Percentiles rank a stretch among this genome's conserved stretches.
Conservation (phyloP, 2,797 vertebrate species). For the Notolepis coatsorum region DNA sequence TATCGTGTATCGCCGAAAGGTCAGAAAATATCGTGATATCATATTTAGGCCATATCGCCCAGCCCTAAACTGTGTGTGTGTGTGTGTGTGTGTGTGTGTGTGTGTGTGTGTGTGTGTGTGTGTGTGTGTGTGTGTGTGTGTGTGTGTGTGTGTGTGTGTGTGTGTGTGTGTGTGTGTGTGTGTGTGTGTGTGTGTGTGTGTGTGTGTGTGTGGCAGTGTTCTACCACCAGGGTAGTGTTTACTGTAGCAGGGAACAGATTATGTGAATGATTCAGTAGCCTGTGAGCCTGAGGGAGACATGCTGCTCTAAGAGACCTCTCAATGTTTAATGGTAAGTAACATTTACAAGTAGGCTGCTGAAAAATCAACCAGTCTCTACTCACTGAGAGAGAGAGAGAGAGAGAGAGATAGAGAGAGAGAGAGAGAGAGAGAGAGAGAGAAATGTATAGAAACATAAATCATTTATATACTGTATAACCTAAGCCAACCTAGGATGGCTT, state of each 20-base stretch:
- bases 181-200: neutral
- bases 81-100: no score
- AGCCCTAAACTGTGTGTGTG: no score
- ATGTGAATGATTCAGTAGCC: constrained; percentile 74
- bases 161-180: neutral
- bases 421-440: no score
- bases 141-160: neutral
- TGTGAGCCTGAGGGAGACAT: constrained; percentile 43
- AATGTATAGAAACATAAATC: no score
- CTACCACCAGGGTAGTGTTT: constrained; percentile 32
- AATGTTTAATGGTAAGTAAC: constrained; percentile 71
- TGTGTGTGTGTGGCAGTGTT: constrained; percentile 18
- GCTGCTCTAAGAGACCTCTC: constrained; percentile 41
- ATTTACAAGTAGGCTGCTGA: constrained; percentile 45
- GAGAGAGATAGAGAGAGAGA: no score
- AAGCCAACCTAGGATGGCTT: no score
- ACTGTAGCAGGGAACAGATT: constrained; percentile 54
- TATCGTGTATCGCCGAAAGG: no score
- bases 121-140: neutral
- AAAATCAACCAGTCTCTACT: constrained; percentile 3
- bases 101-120: no score
- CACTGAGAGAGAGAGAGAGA: neutral
- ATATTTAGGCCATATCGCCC: no score
- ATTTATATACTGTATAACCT: no score
- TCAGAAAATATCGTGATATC: no score